Conservation (phyloP, 2,113 vertebrate species). For the Pterocles burchelli region DNA sequence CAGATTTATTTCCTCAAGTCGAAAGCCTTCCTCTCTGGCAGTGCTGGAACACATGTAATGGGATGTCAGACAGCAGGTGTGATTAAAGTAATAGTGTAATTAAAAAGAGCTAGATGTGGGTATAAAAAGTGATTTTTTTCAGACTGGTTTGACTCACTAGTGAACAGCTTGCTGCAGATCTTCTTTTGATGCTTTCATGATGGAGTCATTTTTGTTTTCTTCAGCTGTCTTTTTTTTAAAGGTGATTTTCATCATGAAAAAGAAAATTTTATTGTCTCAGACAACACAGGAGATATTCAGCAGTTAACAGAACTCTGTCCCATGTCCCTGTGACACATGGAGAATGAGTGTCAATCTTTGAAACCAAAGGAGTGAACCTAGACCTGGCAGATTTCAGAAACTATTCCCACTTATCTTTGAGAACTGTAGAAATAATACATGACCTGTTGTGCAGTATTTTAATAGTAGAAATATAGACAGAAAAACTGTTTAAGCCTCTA, state of each 20-base stretch:
- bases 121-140: neutral
- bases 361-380: neutral
- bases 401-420: neutral
- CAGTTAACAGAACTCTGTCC: neutral
- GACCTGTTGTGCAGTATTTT: neutral
- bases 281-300: neutral
- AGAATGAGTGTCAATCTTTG: neutral
- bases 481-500: neutral
- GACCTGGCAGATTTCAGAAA: neutral
- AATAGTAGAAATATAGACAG: neutral
- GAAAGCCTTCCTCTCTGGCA: neutral
- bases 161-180: slow-evolving; percentile 1
- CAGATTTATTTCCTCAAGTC: neutral
- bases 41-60: neutral
- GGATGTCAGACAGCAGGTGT: slow-evolving; percentile 32
- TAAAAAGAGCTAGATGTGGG: slow-evolving; percentile 21
- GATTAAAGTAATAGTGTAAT: slow-evolving; percentile 53
- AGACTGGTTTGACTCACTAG: neutral
- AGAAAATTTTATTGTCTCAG: neutral
- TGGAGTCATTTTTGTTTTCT: neutral
- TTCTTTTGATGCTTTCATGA: neutral
- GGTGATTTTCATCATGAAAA: neutral
- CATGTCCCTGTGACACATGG: fast-evolving
- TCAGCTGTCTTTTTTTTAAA: slow-evolving; percentile 1
- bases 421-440: neutral